phyloP scores from a whole-genome alignment of 2,888 invertebrate species.

The Drosophila crucigera region DNA sequence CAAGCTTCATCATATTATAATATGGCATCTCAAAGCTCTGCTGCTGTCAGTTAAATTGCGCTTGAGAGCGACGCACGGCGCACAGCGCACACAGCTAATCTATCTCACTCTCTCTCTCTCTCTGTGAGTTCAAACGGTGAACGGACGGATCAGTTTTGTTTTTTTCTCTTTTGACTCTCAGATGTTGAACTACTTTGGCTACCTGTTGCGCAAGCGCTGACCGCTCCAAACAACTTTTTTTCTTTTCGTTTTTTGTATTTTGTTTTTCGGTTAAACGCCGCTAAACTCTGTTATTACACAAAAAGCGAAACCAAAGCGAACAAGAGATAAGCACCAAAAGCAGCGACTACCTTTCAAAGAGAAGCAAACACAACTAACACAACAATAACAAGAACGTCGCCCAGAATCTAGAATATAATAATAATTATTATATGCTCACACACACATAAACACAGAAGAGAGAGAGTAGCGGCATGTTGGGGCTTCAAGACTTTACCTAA shows the following conservation, averaged over 20 bases:
- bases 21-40: slow-evolving; percentile 31
- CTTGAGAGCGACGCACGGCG: slow-evolving; percentile 12
- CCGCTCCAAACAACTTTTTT: slow-evolving; percentile 24
- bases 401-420: slow-evolving; percentile 60
- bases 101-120: slow-evolving; percentile 12
- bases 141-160: slow-evolving; percentile 25
- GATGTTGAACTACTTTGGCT: slow-evolving; percentile 23
- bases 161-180: slow-evolving; percentile 22
- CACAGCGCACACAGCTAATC: slow-evolving; percentile 4
- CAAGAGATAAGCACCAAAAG: slow-evolving; percentile 33
- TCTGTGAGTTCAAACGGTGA: slow-evolving; percentile 21
- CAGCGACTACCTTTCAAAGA: slow-evolving; percentile 60
- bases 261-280: slow-evolving; percentile 40
- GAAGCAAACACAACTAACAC: slow-evolving; percentile 27
- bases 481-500: slow-evolving; percentile 74
- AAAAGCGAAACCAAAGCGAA: slow-evolving; percentile 19
- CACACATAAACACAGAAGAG: slow-evolving; percentile 24
- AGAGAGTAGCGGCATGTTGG: slow-evolving; percentile 40
- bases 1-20: slow-evolving; percentile 16
- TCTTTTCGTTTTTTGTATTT: background rate
- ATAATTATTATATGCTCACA: slow-evolving; percentile 70
- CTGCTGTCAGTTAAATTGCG: slow-evolving; percentile 25
- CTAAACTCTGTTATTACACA: slow-evolving; percentile 63
- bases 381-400: slow-evolving; percentile 19
- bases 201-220: slow-evolving; percentile 44